These are phyloP conservation scores for Lutraria rhynchaena DNA, from an alignment of 1,140 invertebrate species.

Conservation along the genomic window DNA sequence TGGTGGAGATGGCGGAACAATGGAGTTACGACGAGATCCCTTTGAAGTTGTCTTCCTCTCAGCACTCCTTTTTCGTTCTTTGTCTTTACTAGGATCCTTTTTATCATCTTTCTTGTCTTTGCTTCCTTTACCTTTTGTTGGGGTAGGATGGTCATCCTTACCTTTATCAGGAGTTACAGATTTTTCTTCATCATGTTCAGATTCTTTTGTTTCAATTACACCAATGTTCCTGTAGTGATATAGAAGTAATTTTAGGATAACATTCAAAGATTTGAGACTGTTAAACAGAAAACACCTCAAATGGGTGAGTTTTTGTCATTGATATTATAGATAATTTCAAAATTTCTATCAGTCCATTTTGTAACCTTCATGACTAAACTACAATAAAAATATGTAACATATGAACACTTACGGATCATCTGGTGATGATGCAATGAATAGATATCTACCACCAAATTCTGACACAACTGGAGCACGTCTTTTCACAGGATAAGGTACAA, in stretches of 20 bases:
- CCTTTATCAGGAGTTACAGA: conserved; percentile 76
- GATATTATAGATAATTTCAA: not conserved
- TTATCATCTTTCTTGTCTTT: conserved; percentile 62
- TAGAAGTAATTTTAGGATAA: too few species aligned
- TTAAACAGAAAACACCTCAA: too few species aligned
- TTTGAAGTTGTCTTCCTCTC: conserved; percentile 66
- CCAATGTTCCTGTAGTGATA: conserved; percentile 77
- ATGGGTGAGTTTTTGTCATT: not conserved
- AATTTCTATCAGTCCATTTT: not conserved
- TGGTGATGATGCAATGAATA: conserved; percentile 79
- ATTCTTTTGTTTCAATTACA: conserved; percentile 77
- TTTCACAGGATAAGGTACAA: conserved; percentile 81
- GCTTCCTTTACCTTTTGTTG: conserved; percentile 69
- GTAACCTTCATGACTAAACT: not conserved
- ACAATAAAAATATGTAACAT: conserved; percentile 1
- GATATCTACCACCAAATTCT: conserved; percentile 78
- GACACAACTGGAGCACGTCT: conserved; percentile 75
- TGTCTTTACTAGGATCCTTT: conserved; percentile 61
- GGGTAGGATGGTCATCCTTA: conserved; percentile 73
- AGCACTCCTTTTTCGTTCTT: conserved; percentile 74
- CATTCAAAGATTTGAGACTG: too few species aligned
- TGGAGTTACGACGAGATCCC: conserved; percentile 68
- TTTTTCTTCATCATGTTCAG: conserved; percentile 78
- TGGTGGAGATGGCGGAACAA: conserved; percentile 72
- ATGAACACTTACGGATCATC: conserved; percentile 79